Conservation (phyloP, 92 coral and sea anemone species). For the Actinostola sp. region DNA sequence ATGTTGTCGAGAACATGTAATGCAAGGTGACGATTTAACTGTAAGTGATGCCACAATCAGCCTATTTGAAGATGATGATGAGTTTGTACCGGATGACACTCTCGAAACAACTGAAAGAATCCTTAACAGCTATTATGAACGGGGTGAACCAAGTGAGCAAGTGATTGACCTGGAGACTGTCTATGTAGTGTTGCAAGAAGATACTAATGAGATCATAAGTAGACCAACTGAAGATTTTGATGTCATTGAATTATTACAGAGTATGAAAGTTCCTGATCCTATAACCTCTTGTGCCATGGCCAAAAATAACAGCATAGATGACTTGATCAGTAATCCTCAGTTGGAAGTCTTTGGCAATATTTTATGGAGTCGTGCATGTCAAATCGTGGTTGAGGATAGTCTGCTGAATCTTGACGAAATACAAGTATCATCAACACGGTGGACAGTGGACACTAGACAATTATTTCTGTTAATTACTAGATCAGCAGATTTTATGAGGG, state of each 20-base stretch:
- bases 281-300: neutral
- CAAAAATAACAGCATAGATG: neutral
- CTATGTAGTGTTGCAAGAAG: slow-evolving; percentile 8
- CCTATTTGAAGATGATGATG: neutral
- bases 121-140: neutral
- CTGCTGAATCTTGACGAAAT: slow-evolving; percentile 1
- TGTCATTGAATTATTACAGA: neutral
- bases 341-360: slow-evolving; percentile 3
- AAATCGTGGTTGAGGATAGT: slow-evolving; percentile 12
- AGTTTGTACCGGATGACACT: neutral
- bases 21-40: neutral
- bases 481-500: slow-evolving; percentile 30
- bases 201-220: neutral
- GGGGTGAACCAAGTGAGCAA: slow-evolving; percentile 17
- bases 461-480: slow-evolving; percentile 30
- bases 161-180: slow-evolving; percentile 34
- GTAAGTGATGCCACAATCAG: neutral
- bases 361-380: slow-evolving; percentile 12
- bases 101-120: neutral
- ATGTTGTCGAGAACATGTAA: slow-evolving; percentile 2
- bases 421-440: slow-evolving; percentile 18
- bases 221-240: neutral
- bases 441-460: slow-evolving; percentile 29
- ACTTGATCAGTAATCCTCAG: too few relatives aligned
- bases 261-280: slow-evolving; percentile 13